Base-by-base conservation (phyloP, 2,797 vertebrate species). In the Anguilla anguilla region DNA sequence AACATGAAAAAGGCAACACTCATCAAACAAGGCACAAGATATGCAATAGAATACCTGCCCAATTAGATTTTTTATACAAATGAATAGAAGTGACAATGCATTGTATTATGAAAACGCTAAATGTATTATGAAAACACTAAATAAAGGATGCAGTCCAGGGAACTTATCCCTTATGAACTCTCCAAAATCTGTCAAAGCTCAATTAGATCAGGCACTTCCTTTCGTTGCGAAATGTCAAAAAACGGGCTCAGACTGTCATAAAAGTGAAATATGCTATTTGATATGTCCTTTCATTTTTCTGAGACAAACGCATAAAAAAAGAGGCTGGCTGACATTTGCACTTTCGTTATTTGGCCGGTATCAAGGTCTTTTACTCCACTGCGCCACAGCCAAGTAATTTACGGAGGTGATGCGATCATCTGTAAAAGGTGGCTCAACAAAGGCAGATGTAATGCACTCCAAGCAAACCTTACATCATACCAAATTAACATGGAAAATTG, bases 1-100 rank as follows among this genome's bases (percentile, higher is more conserved):
- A 92, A 90, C 89, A 92, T 88, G 85, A 46, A 82, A 83, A 57
- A 83, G 79, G 49, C 17, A 51, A 6, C 25, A 25, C 25, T 25
- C 19, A 25, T 49, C 46, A 19, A 49, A n/a, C 22, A 46, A 81
- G 15, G 6, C 35, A 39, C 31, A 15, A 51, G 79, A 82, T 2
- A 82, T 39, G 13, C 74, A 79, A 15, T 79, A 43, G 17, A 74
- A 74, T 74, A 35, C 69, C 69, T 74, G 69, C 31, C 69, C 28
- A 13, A 3, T 31, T 74, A 13, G 7, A 74, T 74, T 35, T 57
- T 74, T 74, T 5, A 43, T 43, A 13, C 0, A 79, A 79, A 43
- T 19, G 17, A 43, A 79, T 79, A 46, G 17, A 22, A 46, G 19
- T 46, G 74, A 79, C 3, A 25, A 43, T 19, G 10, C 69, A 79